Evolutionary conservation across 2,113 vertebrate species (phyloP).

Genomic region (Calyptomena viridis): DNA sequence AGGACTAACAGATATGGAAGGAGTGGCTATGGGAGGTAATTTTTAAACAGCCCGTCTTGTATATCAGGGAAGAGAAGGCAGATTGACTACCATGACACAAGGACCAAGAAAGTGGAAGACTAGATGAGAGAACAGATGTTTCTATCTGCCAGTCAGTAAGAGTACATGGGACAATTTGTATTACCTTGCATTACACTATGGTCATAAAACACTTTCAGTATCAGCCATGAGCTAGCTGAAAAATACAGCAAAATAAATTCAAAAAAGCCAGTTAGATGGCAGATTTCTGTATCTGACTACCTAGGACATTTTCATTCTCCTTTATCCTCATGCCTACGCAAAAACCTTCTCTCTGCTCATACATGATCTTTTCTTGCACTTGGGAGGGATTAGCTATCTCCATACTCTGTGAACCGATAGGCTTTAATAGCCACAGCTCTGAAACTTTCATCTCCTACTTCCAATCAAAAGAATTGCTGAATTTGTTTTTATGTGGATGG

Average conservation of each 20-base stretch:
- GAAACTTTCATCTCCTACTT: background rate
- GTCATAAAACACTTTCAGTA: background rate
- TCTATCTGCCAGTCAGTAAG: background rate
- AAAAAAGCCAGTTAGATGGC: background rate
- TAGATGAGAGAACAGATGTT: background rate
- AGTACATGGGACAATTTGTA: background rate
- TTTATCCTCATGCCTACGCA: background rate
- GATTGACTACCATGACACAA: background rate
- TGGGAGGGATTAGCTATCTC: background rate
- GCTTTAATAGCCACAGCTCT: background rate
- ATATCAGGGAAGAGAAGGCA: background rate
- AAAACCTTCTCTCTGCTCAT: background rate
- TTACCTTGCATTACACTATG: background rate
- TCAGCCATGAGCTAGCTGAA: background rate
- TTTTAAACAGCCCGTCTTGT: background rate
- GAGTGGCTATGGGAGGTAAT: background rate
- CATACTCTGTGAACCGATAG: background rate
- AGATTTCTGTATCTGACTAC: background rate
- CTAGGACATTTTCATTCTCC: background rate
- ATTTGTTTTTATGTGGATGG: background rate
- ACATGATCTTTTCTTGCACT: background rate
- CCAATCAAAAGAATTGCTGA: background rate
- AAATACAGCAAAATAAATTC: background rate
- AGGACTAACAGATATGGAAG: background rate
- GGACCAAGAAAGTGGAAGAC: background rate